Base-by-base conservation (phyloP, 1,140 invertebrate genomes). In the Oryctes rhinoceros region DNA sequence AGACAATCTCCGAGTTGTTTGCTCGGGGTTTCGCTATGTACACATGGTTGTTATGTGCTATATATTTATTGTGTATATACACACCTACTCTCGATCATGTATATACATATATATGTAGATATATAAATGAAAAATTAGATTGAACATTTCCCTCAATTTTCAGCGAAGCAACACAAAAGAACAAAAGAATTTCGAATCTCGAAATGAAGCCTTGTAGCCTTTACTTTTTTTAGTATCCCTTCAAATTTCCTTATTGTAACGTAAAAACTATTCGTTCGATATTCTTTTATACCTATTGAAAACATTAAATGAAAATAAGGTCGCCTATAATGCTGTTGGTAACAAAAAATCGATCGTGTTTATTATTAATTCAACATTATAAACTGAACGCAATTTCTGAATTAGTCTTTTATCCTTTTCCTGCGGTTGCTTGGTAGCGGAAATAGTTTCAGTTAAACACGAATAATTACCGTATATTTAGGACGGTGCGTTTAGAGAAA, bases 311-410 rank as follows among this genome's bases (percentile, higher is more conserved):
- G 49, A 53, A 53, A 53, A 53, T 53, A 53, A 53, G 49, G 49
- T 53, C 49, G n/a, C 13, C 49, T 18, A 53, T 15, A 15, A 53
- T 53, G 2, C 49, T 4, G n/a, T 53, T 15, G 49, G 7, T 53
- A 53, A 13, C 13, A 53, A 53, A 53, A 53, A 53, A 53, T 53
- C 49, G 49, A 53, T 53, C 49, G 11, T 13, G 49, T 53, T 53
- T 53, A 53, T 53, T 53, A 53, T 15, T 53, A 53, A 53, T 53
- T 53, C 49, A 53, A 53, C 49, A 53, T 53, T 53, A 53, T 9
- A 53, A 53, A 53, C n/a, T 53, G 49, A 53, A 53, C 49, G 49
- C 49, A 53, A 53, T 53, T 53, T 53, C 49, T 13, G 49, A 53
- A 53, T 53, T 53, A 53, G 49, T 53, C 49, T 53, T 10, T 53